Evolutionary conservation across 2,113 vertebrate genomes (phyloP).

Genomic region (Peromyscus polionotus): DNA sequence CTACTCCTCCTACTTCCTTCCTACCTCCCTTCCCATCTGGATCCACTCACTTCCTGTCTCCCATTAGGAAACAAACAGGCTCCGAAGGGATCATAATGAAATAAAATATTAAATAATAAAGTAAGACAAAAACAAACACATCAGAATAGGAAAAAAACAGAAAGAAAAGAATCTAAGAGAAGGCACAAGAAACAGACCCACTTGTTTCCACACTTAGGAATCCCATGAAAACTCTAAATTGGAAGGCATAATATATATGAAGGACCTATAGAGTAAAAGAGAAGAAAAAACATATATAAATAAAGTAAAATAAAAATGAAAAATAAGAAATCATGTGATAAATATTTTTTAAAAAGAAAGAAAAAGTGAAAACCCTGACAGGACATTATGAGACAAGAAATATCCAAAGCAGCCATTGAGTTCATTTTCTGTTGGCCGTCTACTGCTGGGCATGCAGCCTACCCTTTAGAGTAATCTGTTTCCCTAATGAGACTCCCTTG

Average conservation of each 20-base stretch:
- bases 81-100: not conserved
- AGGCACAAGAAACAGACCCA: not conserved
- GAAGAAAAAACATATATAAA: not conserved
- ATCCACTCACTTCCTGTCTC: not conserved
- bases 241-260: not conserved
- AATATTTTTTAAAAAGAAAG: not conserved
- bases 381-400: too few relatives aligned
- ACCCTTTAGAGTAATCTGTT: not conserved
- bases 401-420: not conserved
- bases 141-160: not conserved
- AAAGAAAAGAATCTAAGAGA: not conserved
- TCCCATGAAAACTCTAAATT: not conserved
- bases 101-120: not conserved
- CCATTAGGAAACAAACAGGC: not conserved
- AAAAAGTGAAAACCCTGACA: too few relatives aligned
- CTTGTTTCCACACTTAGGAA: not conserved
- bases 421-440: not conserved
- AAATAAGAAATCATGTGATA: not conserved
- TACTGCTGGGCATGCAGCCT: not conserved
- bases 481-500: not conserved
- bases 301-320: not conserved
- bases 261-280: too few relatives aligned
- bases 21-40: too few relatives aligned
- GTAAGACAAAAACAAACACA: not conserved
- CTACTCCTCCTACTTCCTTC: not conserved